phyloP scores from a whole-genome alignment of 2,797 vertebrate genomes.

The Gambelia wislizenii region DNA sequence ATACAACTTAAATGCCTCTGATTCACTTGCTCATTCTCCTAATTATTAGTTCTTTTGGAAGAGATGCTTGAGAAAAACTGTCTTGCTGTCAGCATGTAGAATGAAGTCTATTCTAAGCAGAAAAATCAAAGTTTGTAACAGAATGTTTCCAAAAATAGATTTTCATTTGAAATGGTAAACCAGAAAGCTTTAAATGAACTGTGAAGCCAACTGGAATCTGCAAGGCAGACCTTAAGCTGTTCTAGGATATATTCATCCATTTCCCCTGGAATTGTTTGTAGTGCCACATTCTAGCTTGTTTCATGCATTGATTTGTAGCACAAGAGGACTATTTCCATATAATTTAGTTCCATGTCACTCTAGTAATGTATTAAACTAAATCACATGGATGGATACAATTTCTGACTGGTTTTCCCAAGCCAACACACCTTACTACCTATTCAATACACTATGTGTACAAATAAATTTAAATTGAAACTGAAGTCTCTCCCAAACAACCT shows the following conservation, averaged over 20 bases:
- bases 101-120: neutral
- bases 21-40: neutral
- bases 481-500: neutral
- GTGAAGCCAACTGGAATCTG: neutral
- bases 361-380: neutral
- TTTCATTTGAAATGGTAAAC: neutral
- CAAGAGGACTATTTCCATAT: neutral
- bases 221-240: neutral
- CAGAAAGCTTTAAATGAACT: neutral
- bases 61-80: neutral
- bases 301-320: neutral
- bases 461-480: neutral
- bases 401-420: neutral
- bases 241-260: neutral
- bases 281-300: neutral
- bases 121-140: neutral
- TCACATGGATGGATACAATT: neutral
- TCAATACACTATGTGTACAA: neutral
- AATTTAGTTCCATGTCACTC: neutral
- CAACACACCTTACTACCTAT: neutral
- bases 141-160: neutral
- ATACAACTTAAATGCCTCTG: constrained; percentile 5
- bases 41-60: neutral
- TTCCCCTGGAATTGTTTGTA: neutral
- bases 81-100: neutral